These are phyloP conservation scores for Pyrgus malvae DNA, from an alignment of 2,888 invertebrate genomes.

Conservation along the genomic window DNA sequence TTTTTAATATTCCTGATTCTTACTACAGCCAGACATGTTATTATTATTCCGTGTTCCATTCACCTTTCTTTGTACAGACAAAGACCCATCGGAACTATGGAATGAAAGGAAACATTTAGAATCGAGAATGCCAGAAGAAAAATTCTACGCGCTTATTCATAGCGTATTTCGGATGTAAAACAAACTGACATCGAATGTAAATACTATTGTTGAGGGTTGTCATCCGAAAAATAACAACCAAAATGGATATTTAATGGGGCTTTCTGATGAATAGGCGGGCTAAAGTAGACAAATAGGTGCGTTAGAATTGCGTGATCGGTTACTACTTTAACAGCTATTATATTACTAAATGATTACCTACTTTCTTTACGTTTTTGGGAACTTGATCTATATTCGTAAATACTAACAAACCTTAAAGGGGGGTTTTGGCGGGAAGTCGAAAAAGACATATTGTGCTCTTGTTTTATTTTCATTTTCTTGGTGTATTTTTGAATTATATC, in stretches of 20 bases:
- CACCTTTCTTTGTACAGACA: constrained; percentile 66
- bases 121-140: constrained; percentile 68
- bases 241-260: constrained; percentile 73
- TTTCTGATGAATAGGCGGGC: constrained; percentile 59
- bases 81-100: constrained; percentile 70
- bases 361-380: too few species aligned
- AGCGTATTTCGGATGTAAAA: constrained; percentile 78
- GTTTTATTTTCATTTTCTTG: too few species aligned
- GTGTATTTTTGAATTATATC: too few species aligned
- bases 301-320: constrained; percentile 37
- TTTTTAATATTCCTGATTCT: constrained; percentile 58
- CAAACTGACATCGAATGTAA: constrained; percentile 81
- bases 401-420: too few species aligned
- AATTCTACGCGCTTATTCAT: constrained; percentile 72
- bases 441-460: too few species aligned
- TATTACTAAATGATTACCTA: constrained; percentile 2
- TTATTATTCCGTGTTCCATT: constrained; percentile 75
- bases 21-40: constrained; percentile 67
- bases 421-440: too few species aligned
- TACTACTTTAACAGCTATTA: constrained; percentile 5
- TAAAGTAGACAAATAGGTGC: constrained; percentile 44
- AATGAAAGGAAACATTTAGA: constrained; percentile 71
- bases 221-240: constrained; percentile 68
- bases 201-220: constrained; percentile 77
- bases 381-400: too few species aligned